Conservation (phyloP, 2,888 invertebrate genomes). For the Willowsia nigromaculata region DNA sequence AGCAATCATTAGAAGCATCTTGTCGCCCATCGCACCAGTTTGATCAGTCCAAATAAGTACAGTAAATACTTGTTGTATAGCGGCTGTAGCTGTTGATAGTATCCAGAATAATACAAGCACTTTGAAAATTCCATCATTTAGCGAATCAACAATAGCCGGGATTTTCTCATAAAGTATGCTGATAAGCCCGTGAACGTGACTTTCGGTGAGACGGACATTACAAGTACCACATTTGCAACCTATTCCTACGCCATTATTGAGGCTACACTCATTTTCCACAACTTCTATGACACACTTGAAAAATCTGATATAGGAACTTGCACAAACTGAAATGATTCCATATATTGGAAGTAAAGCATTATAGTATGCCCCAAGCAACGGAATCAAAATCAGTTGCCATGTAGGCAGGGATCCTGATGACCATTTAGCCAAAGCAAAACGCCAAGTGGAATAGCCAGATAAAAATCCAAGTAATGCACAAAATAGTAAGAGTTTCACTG, state of each 20-base stretch:
- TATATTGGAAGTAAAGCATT: not conserved
- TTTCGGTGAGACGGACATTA: not conserved
- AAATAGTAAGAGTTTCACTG: too few species aligned
- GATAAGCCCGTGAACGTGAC: not conserved
- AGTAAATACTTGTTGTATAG: constrained; percentile 15
- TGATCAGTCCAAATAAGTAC: not conserved
- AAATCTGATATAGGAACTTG: not conserved
- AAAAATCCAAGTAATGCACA: too few species aligned
- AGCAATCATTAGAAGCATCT: not conserved
- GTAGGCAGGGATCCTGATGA: too few species aligned
- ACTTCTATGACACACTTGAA: not conserved
- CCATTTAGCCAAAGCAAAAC: too few species aligned
- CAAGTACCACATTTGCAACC: not conserved
- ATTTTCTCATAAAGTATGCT: not conserved
- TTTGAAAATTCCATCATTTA: not conserved
- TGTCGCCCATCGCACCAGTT: not conserved
- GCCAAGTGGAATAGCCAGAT: too few species aligned
- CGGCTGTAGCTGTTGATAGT: not conserved
- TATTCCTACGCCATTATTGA: not conserved
- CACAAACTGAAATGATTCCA: not conserved
- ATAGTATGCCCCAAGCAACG: not conserved
- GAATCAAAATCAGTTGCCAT: too few species aligned
- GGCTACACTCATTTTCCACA: not conserved
- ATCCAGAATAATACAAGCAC: not conserved
- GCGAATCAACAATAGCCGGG: not conserved